These are phyloP conservation scores for Chrysopa pallens DNA, from an alignment of 1,140 invertebrate species.

Conservation along the genomic window DNA sequence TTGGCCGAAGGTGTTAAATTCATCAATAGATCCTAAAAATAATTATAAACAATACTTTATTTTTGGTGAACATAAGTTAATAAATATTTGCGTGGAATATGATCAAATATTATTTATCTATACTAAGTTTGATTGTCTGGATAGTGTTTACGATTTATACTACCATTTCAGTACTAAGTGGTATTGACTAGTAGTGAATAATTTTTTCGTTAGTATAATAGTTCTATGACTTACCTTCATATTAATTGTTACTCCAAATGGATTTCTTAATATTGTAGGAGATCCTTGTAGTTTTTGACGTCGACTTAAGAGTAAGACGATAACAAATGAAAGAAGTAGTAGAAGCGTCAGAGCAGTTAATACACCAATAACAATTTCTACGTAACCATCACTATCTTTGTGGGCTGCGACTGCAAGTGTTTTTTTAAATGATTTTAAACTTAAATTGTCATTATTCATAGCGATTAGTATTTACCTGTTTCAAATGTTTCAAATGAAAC, in stretches of 20 bases:
- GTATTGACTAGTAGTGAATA: no score
- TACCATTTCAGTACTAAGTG: no score
- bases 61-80: no score
- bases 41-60: conserved; percentile 5
- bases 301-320: conserved; percentile 44
- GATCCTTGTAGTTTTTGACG: conserved; percentile 43
- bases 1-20: conserved; percentile 29
- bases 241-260: conserved; percentile 44
- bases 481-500: conserved; percentile 31
- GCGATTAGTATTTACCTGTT: conserved; percentile 28
- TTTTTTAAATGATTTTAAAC: conserved; percentile 5
- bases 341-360: conserved; percentile 52
- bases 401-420: conserved; percentile 33
- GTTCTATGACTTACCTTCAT: conserved; percentile 39
- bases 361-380: conserved; percentile 53
- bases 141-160: no score
- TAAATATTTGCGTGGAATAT: no score
- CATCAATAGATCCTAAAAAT: conserved; percentile 33
- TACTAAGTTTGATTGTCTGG: no score
- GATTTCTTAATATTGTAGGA: conserved; percentile 39
- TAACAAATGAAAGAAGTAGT: conserved; percentile 41
- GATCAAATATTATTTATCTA: no score
- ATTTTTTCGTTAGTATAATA: no score
- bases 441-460: background rate
- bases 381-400: conserved; percentile 39